These are phyloP conservation scores for Eretmocerus hayati DNA, from an alignment of 2,888 invertebrate species.

Conservation along the genomic window DNA sequence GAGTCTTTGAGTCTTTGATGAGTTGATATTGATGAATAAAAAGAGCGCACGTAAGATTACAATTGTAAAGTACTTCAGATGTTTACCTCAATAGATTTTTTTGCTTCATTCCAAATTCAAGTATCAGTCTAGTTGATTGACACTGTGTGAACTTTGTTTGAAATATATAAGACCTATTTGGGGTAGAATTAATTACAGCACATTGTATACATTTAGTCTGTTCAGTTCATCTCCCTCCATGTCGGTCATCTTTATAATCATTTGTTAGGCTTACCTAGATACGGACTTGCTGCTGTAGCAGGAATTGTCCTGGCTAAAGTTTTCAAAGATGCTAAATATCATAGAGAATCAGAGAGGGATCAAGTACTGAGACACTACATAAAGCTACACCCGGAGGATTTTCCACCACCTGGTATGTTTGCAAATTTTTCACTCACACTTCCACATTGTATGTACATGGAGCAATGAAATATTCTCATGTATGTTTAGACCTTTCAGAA, in stretches of 20 bases:
- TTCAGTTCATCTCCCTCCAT: too few relatives aligned
- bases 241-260: background rate
- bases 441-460: background rate
- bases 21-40: too few relatives aligned
- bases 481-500: too few relatives aligned
- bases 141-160: too few relatives aligned
- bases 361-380: constrained; percentile 35
- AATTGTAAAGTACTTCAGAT: too few relatives aligned
- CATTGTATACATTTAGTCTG: background rate
- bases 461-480: constrained; percentile 1
- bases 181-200: too few relatives aligned
- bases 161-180: too few relatives aligned
- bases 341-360: constrained; percentile 27
- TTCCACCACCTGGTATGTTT: constrained; percentile 35
- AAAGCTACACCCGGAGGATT: constrained; percentile 38
- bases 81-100: too few relatives aligned
- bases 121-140: too few relatives aligned
- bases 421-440: background rate
- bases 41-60: too few relatives aligned
- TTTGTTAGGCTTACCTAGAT: constrained; percentile 27
- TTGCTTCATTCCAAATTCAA: too few relatives aligned
- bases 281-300: background rate
- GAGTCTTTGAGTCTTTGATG: too few relatives aligned
- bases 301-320: constrained; percentile 21
- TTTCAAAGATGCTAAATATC: constrained; percentile 1